Evolutionary conservation across 2,113 vertebrate species (phyloP), one percentile per base, ranked within the genome.

Genomic region (Mormyrus lacerda): DNA sequence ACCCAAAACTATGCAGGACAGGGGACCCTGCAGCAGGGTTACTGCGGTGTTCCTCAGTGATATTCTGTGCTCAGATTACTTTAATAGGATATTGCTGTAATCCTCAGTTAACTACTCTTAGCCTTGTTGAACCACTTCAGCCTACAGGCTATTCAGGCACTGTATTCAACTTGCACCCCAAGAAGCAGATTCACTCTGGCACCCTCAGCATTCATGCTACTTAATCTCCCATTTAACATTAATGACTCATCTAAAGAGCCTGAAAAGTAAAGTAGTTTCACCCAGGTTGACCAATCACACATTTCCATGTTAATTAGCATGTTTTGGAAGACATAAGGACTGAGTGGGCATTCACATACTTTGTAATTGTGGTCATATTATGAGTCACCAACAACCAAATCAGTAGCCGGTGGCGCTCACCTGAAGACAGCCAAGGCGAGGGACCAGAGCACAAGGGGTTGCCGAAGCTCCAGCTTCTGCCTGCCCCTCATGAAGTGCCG

Each of bases 351-450:
- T 44, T 45, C 2, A n/a, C 0, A 21, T 44, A 13, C 61, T 27
- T 65, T 11, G 21, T 19, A 35, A 39, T 8, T 79, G 73, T n/a
- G 3, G 82, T 84, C 82, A 84, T n/a, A 3, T 13, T 6, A 47
- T 8, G 19, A 19, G 39, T 21, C 19, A n/a, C 82, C 7, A 47
- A 84, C 17, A 8, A n/a, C 19, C 82, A 4, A 21, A 42, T 4
- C 35, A 45, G 42, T 7, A 45, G 44, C 82, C 2, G 0, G 44
- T 47, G 42, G 35, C 82, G 11, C 93, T 94, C 91, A 98, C 97
- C 97, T 98, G 96, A 98, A 98, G 86, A 97, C 10, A 21, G 97
- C 96, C 87, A 98, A 95, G 90, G 93, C 92, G 39, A 97, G 93
- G 0, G 97, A 98, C 97, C 97, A 98, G 85, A 98, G 91, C 44